A percentile compares a stretch with the other conserved stretches of the same genome.
Conservation (phyloP, 1,140 invertebrate genomes). For the Orius insidiosus region DNA sequence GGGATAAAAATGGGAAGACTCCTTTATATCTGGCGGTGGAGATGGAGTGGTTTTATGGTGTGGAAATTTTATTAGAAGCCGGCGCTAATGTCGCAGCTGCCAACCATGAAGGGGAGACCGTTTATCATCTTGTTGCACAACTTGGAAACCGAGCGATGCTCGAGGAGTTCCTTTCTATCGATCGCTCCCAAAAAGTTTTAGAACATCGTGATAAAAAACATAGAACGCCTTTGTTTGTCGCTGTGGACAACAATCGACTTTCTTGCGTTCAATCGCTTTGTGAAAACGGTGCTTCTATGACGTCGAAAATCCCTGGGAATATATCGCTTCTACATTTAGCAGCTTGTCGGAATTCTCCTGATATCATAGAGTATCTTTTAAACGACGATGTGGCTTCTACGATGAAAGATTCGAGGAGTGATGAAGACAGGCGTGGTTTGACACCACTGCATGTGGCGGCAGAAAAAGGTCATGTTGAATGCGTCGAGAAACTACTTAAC, state of each 20-base stretch:
- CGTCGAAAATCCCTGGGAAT: constrained; percentile 24
- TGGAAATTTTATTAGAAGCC: constrained; percentile 44
- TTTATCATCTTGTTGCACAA: constrained; percentile 35
- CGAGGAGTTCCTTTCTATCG: constrained; percentile 36
- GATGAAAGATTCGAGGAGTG: constrained; percentile 24
- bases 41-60: constrained; percentile 35
- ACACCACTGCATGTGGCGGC: constrained; percentile 54
- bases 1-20: constrained; percentile 51
- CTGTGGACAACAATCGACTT: constrained; percentile 28
- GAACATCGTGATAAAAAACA: not conserved
- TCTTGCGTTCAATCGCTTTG: constrained; percentile 31
- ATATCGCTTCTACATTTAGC: constrained; percentile 24
- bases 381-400: constrained; percentile 22
- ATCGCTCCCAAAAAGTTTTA: constrained; percentile 28
- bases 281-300: constrained; percentile 26
- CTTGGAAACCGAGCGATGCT: constrained; percentile 41
- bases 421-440: constrained; percentile 25
- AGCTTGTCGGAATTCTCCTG: constrained; percentile 25
- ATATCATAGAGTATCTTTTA: constrained; percentile 28
- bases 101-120: constrained; percentile 38
- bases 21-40: constrained; percentile 62
- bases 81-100: constrained; percentile 45
- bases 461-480: constrained; percentile 38
- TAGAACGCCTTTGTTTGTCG: constrained; percentile 17
- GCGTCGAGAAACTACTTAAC: constrained; percentile 33